phyloP scores from a whole-genome alignment of 2,797 vertebrate species.

The Myotis findleyi region DNA sequence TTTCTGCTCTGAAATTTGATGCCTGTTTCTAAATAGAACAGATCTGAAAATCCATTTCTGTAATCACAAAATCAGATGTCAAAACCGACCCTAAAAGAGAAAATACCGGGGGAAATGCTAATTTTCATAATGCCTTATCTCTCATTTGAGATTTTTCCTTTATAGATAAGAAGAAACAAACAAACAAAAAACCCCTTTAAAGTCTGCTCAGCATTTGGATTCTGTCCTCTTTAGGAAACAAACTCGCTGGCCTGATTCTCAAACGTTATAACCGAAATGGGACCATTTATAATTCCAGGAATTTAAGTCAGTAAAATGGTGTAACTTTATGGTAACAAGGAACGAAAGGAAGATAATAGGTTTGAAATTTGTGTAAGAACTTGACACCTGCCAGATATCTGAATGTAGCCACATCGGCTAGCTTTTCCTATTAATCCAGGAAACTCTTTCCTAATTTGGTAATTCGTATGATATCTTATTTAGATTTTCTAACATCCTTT shows the following conservation, averaged over 20 bases:
- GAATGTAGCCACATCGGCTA: not conserved
- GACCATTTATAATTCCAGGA: not conserved
- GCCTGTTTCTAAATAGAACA: not conserved
- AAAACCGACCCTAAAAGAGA: constrained; percentile 36
- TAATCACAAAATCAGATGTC: constrained; percentile 57
- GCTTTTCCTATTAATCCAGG: not conserved
- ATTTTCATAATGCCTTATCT: constrained; percentile 30
- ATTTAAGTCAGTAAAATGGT: constrained; percentile 3
- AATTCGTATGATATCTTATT: constrained; percentile 19
- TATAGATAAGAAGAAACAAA: constrained; percentile 51
- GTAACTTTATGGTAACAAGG: not conserved
- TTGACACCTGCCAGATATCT: not conserved
- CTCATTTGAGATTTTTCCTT: constrained; percentile 66
- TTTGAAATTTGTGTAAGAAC: constrained; percentile 27
- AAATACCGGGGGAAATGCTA: constrained; percentile 47
- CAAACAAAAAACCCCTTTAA: not conserved
- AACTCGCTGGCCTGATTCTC: not conserved
- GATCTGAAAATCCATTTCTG: constrained; percentile 35
- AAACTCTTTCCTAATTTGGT: constrained; percentile 12
- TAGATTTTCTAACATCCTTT: constrained; percentile 47
- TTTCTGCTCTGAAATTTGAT: not conserved
- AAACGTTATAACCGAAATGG: not conserved
- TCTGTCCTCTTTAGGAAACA: not conserved
- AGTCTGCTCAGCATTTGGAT: constrained; percentile 39
- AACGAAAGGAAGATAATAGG: not conserved